Evolutionary conservation across 2,888 invertebrate genomes (phyloP).

Genomic region (Pristionchus mayeri): DNA sequence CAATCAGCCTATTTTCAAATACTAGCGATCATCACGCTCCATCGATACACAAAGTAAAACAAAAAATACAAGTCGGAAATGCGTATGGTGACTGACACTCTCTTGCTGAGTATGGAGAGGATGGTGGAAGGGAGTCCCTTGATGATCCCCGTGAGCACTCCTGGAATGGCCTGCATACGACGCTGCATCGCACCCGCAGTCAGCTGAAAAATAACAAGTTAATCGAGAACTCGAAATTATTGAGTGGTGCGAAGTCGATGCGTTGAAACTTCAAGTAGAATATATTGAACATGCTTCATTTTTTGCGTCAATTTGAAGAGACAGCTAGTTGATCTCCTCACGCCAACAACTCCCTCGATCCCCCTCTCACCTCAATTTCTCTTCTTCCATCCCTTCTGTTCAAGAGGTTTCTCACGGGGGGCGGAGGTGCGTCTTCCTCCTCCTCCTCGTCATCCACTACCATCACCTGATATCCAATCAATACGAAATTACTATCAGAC

Average conservation of each 20-base stretch:
- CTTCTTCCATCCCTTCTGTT: not conserved
- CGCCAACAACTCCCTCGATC: not conserved
- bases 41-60: too few relatives aligned
- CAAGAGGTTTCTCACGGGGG: not conserved
- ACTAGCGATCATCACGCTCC: not conserved
- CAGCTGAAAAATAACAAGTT: too few relatives aligned
- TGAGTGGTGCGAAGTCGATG: too few relatives aligned
- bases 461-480: not conserved
- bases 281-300: too few relatives aligned
- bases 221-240: too few relatives aligned
- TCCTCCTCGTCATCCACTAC: constrained; percentile 29
- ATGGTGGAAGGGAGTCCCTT: constrained; percentile 35
- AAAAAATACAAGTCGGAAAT: too few relatives aligned
- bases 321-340: not conserved
- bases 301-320: too few relatives aligned
- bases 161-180: constrained; percentile 44
- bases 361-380: constrained; percentile 1
- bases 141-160: constrained; percentile 41
- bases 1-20: too few relatives aligned
- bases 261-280: too few relatives aligned
- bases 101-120: constrained; percentile 10
- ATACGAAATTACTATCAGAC: not conserved
- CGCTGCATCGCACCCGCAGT: not conserved
- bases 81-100: constrained; percentile 41
- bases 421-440: not conserved